Evolutionary conservation across 2,797 vertebrate genomes (phyloP), one percentile per base, ranked within the genome.

Genomic region (Squalus acanthias): DNA sequence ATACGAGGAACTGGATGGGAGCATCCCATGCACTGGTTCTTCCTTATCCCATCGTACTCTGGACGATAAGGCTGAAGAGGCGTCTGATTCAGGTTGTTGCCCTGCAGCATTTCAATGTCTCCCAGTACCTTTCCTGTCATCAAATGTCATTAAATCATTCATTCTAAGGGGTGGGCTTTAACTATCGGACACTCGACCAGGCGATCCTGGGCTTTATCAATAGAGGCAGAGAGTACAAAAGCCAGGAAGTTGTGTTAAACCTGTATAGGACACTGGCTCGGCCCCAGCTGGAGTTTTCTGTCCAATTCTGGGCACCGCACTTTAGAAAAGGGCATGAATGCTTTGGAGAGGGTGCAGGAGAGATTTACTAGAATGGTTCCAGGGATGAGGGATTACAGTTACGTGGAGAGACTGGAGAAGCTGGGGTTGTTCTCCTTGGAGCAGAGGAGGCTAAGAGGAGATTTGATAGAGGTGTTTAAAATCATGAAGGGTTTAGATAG

Each of bases 1-100:
- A 91, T 98, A 98, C 96, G 98, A 98, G 69, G 98, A 98, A 70
- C 97, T 98, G 96, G 98, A 98, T 53, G 97, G 97, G 96, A 96
- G 98, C 96, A 97, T 97, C 88, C 97, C 97, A 8, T 89, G 24
- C 39, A 97, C 97, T 9, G 20, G 96, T 3, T 98, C 97, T 95
- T 97, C 96, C 97, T 96, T 95, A 20, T 98, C 97, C 46, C 95
- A 97, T 96, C 97, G 97, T 72, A 96, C 96, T 91, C 70, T 96
- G 0, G 97, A 96, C 17, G 96, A 97, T 97, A 96, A 96, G 2
- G 5, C 70, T 8, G 29, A 20, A 46, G 63, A 39, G 2, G 69
- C 53, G 29, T 95, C 94, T 60, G 67, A 95, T 33, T 95, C 94
- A 95, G 94, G 94, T 95, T 29, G 39, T 92, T 65, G 12, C 13